phyloP scores from a whole-genome alignment of 2,888 invertebrate species.

The Taphrorychus bicolor region DNA sequence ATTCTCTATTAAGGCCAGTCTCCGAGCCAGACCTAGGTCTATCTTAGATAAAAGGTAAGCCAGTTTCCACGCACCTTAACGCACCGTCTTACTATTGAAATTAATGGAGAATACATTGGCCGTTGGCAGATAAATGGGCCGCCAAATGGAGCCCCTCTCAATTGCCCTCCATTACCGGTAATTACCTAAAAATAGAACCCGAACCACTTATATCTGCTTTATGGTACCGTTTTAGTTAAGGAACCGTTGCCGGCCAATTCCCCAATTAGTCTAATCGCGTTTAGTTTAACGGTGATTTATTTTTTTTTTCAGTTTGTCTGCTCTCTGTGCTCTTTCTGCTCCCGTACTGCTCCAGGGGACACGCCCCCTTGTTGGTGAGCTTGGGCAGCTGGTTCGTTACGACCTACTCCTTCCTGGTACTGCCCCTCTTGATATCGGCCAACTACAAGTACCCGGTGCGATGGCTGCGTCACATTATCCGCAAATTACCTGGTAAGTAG shows the following conservation, averaged over 20 bases:
- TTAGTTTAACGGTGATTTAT: constrained; percentile 15
- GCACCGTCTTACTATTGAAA: background rate
- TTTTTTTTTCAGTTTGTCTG: constrained; percentile 70
- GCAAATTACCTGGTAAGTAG: constrained; percentile 65
- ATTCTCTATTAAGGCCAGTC: background rate
- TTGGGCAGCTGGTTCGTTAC: constrained; percentile 65
- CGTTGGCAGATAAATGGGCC: background rate
- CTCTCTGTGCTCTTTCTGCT: constrained; percentile 71
- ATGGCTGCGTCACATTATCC: constrained; percentile 66
- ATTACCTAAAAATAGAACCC: background rate
- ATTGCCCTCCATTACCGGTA: background rate
- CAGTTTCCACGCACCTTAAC: background rate
- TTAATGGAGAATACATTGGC: constrained; percentile 11
- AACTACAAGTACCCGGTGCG: constrained; percentile 73
- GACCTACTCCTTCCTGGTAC: constrained; percentile 71
- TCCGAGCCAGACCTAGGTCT: background rate
- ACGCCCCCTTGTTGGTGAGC: constrained; percentile 68
- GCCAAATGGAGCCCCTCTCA: background rate
- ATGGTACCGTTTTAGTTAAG: background rate
- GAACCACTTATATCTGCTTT: background rate
- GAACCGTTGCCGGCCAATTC: background rate
- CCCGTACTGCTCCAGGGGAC: constrained; percentile 67
- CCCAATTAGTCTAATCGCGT: background rate
- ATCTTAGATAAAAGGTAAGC: background rate
- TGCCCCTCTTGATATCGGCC: constrained; percentile 72